Evolutionary conservation across 2,888 invertebrate species (phyloP).

Genomic region (Rhingia campestris): DNA sequence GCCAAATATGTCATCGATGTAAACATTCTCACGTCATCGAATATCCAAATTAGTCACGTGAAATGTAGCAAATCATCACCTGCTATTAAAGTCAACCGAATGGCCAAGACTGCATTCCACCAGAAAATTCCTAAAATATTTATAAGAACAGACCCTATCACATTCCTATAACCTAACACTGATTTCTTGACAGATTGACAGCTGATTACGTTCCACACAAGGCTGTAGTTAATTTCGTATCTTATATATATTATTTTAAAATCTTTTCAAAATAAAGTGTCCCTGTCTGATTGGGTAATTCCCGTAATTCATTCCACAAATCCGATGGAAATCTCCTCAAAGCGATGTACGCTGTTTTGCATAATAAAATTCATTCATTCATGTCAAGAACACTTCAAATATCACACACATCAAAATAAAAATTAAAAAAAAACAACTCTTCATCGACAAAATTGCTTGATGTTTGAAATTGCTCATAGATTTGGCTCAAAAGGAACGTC

Average conservation of each 20-base stretch:
- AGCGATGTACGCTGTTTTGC: constrained; percentile 11
- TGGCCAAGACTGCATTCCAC: not conserved
- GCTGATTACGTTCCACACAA: constrained; percentile 1
- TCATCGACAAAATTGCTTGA: not conserved
- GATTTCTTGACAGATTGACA: constrained; percentile 7
- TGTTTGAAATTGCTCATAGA: constrained; percentile 34
- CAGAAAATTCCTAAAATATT: not conserved
- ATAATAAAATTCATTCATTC: constrained; percentile 36
- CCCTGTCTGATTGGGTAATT: not conserved
- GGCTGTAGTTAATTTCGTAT: not conserved
- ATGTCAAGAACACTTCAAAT: constrained; percentile 27
- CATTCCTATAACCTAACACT: not conserved
- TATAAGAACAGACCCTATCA: not conserved
- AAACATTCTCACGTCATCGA: not conserved
- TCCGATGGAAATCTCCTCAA: not conserved
- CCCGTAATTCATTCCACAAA: not conserved
- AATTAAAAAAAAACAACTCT: not conserved
- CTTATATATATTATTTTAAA: not conserved
- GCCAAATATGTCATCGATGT: not conserved
- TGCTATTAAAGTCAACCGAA: not conserved
- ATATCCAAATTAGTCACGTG: not conserved
- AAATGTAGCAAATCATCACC: not conserved
- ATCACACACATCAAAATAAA: not conserved
- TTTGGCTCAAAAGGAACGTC: constrained; percentile 11
- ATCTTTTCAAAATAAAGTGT: not conserved